phyloP scores from a whole-genome alignment of 2,888 invertebrate species.

The Arge pagana region DNA sequence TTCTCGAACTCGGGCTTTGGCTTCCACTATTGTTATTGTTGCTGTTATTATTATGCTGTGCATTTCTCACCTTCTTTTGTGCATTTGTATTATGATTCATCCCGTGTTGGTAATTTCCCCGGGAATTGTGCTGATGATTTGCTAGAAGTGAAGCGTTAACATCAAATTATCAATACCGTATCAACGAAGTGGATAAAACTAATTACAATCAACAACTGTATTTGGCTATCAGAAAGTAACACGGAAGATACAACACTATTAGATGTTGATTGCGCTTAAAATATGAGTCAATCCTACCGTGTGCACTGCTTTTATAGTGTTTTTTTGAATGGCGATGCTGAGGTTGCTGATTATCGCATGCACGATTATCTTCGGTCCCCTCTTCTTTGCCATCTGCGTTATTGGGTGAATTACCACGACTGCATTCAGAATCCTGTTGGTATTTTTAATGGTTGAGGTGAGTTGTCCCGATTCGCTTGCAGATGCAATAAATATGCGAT shows the following conservation, averaged over 20 bases:
- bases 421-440: conserved; percentile 56
- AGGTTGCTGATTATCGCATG: conserved; percentile 46
- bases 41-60: conserved; percentile 34
- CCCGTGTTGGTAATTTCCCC: conserved; percentile 48
- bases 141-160: conserved; percentile 21
- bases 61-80: conserved; percentile 45
- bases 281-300: conserved; percentile 39
- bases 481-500: background rate
- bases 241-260: too few species aligned
- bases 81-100: conserved; percentile 47
- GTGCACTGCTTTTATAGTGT: conserved; percentile 48
- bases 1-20: conserved; percentile 48
- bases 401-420: conserved; percentile 56
- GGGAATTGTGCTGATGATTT: conserved; percentile 47
- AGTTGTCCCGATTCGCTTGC: background rate
- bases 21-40: conserved; percentile 46
- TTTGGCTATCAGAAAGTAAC: too few species aligned
- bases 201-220: background rate
- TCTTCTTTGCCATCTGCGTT: conserved; percentile 50
- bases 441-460: too few species aligned
- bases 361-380: conserved; percentile 47
- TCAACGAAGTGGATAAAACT: background rate
- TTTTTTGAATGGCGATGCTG: conserved; percentile 51
- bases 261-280: too few species aligned
- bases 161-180: background rate